These are phyloP conservation scores for Hylaea fasciaria DNA, from an alignment of 2,888 invertebrate species.

Conservation along the genomic window DNA sequence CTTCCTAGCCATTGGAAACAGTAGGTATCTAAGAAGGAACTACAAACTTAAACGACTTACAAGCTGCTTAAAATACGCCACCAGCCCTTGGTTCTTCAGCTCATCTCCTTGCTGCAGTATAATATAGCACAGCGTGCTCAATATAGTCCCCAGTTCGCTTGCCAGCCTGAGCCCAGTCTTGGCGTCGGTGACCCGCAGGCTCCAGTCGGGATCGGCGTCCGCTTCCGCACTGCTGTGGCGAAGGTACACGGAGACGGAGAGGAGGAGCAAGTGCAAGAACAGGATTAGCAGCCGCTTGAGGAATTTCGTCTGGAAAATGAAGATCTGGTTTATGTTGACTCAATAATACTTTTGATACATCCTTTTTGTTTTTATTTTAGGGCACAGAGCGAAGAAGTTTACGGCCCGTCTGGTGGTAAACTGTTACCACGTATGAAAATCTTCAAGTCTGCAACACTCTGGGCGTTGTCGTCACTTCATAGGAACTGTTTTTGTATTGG, in stretches of 20 bases:
- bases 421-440: no score
- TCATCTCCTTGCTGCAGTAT: conserved; percentile 97
- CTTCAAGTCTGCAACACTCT: no score
- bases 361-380: no score
- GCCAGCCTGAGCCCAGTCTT: conserved; percentile 86
- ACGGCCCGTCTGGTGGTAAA: no score
- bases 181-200: conserved; percentile 66
- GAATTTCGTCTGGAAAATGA: conserved; percentile 91
- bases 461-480: no score
- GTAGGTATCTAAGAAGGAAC: neutral
- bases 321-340: no score
- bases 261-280: conserved; percentile 92
- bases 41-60: conserved; percentile 81
- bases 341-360: no score
- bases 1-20: no score
- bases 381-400: no score
- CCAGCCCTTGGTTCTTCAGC: conserved; percentile 96
- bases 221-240: conserved; percentile 86
- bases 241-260: conserved; percentile 96
- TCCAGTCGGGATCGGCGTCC: conserved; percentile 70
- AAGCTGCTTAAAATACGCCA: conserved; percentile 95
- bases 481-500: no score
- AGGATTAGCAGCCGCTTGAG: conserved; percentile 95
- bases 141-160: conserved; percentile 93
- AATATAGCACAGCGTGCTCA: conserved; percentile 94